Percentiles rank a stretch among this genome's conserved stretches.
Evolutionary conservation across 2,888 invertebrate genomes (phyloP).

Genomic region (Leptinotarsa peninsularis): DNA sequence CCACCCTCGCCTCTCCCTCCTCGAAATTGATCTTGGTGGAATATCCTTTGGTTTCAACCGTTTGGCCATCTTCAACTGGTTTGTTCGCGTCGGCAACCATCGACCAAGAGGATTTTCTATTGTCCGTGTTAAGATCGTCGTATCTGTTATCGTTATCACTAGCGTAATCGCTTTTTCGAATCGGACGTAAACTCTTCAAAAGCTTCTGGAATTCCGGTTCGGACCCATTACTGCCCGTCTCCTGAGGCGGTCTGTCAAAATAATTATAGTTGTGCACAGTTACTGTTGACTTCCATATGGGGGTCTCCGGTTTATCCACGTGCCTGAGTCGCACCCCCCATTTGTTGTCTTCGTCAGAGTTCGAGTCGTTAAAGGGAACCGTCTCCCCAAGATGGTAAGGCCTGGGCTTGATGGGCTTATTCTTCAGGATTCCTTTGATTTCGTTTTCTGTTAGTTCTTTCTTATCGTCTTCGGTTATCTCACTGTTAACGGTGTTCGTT

Average conservation of each 20-base stretch:
- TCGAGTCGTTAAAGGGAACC: conserved; percentile 60
- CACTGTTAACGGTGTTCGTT: conserved; percentile 61
- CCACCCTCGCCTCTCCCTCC: conserved; percentile 65
- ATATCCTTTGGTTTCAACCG: conserved; percentile 66
- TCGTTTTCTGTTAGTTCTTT: conserved; percentile 56
- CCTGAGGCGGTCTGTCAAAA: conserved; percentile 31
- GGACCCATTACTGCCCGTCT: conserved; percentile 24
- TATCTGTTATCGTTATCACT: conserved; percentile 49
- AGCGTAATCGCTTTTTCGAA: conserved; percentile 54
- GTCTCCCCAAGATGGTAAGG: conserved; percentile 80
- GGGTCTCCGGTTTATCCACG: conserved; percentile 59
- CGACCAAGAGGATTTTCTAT: conserved; percentile 60
- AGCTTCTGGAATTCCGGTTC: conserved; percentile 62
- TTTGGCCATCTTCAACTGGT: conserved; percentile 64
- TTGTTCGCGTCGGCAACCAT: conserved; percentile 68
- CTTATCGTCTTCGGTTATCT: conserved; percentile 51
- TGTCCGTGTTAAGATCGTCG: conserved; percentile 38
- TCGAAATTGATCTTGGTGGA: conserved; percentile 73
- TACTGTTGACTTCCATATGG: conserved; percentile 67
- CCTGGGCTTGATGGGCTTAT: conserved; percentile 79
- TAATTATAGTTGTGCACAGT: conserved; percentile 62
- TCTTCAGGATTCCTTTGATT: conserved; percentile 79
- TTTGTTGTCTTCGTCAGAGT: conserved; percentile 57
- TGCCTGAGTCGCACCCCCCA: conserved; percentile 70
- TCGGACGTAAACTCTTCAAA: conserved; percentile 59